A percentile compares a stretch with the other conserved stretches of the same genome.
Conservation (phyloP, 2,113 vertebrate species). For the Crypturellus undulatus region DNA sequence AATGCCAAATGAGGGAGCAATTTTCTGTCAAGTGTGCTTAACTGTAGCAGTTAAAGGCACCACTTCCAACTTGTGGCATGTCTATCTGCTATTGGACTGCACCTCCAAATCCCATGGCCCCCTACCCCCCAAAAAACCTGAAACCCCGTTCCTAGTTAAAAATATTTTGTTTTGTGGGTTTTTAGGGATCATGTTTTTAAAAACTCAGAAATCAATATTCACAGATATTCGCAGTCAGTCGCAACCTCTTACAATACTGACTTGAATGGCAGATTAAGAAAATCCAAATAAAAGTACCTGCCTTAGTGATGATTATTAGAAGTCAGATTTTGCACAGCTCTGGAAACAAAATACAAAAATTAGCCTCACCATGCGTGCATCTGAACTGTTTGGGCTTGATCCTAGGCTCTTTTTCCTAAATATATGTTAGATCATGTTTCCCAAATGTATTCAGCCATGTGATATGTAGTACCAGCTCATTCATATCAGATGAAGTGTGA, state of each 20-base stretch:
- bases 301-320: neutral
- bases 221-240: neutral
- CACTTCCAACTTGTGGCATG: neutral
- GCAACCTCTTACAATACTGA: neutral
- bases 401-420: constrained; percentile 23
- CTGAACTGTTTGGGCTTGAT: neutral
- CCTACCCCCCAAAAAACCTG: too few species aligned
- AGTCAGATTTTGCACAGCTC: neutral
- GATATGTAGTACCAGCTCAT: constrained; percentile 68
- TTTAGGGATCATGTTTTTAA: neutral
- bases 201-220: neutral
- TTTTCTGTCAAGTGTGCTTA: neutral
- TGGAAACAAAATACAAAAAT: neutral
- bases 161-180: neutral
- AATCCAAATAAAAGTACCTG: neutral
- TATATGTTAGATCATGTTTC: constrained; percentile 61
- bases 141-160: neutral
- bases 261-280: constrained; percentile 2
- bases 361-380: neutral
- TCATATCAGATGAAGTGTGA: constrained; percentile 77
- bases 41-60: neutral
- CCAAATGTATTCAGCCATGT: constrained; percentile 70
- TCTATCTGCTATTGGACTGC: neutral
- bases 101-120: neutral
- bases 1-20: neutral